Base-by-base conservation (phyloP, 1,140 invertebrate genomes). In the Heliconius nattereri region DNA sequence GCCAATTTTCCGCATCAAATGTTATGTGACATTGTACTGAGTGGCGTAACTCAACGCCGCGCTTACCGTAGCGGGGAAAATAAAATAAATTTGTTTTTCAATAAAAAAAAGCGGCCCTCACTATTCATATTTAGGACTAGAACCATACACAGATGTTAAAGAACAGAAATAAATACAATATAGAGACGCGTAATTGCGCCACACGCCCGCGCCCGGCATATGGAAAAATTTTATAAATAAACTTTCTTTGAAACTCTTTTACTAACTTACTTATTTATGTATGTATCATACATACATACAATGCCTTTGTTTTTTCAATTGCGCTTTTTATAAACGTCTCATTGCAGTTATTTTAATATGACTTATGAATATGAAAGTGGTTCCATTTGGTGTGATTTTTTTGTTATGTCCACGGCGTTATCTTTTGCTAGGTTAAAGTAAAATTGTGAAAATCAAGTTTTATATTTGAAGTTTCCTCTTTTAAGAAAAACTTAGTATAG, bases 121-220 rank as follows among this genome's bases (percentile, higher is more conserved):
- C 35, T 88, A 84, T 74, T 32, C 26, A 19, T 16, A 66, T 66
- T 71, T 16, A 57, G 57, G 29, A 77, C 78, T 40, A 79, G 73
- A 86, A 76, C 84, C 88, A 86, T 87, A 85, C 85, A 90, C 90
- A 92, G 85, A 92, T 93, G 91, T 93, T 84, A 73, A 81, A 52
- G 77, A 74, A 88, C 89, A 91, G 86, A 92, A 90, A 93, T 92
- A 93, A 93, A 93, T 91, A 91, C 81, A 86, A 90, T 90, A 91
- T 87, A 87, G 85, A 87, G 85, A 85, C 37, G 81, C 87, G 90
- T 90, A 92, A 93, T 93, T 92, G 92, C 91, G 88, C 90, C 91
- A 87, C 90, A 92, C 90, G 89, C 87, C 86, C 80, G 79, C 78
- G 84, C 60, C 60, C 60, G 60, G 60, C 85, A 84, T 85, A 87